These are phyloP conservation scores for Dicranocentrus wangi DNA, from an alignment of 2,888 invertebrate species.

Conservation along the genomic window DNA sequence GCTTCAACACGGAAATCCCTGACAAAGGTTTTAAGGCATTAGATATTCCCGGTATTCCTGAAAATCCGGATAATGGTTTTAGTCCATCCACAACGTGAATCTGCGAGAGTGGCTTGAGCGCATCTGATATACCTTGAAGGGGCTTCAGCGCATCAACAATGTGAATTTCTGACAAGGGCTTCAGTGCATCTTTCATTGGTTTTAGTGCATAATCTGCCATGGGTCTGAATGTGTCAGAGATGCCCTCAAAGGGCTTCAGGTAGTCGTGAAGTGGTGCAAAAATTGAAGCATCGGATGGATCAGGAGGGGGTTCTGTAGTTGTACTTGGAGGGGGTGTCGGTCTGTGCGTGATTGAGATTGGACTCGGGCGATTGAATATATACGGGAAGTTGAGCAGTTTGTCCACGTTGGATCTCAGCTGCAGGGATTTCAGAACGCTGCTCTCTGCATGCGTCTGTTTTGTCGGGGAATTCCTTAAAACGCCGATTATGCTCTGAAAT, in stretches of 20 bases:
- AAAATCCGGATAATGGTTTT: no score
- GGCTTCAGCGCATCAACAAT: no score
- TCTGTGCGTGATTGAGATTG: slow-evolving; percentile 35
- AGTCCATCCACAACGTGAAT: no score
- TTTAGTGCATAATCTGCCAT: no score
- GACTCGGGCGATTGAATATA: neutral
- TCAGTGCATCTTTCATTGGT: neutral
- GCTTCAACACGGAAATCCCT: slow-evolving; percentile 10
- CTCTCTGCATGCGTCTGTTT: neutral
- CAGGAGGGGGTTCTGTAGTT: slow-evolving; percentile 7
- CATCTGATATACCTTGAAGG: no score
- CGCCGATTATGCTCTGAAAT: neutral
- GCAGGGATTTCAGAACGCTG: slow-evolving; percentile 34
- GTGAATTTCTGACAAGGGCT: slow-evolving; percentile 19
- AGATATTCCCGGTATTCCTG: no score
- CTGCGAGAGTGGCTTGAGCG: no score
- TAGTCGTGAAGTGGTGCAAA: slow-evolving; percentile 18
- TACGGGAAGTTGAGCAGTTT: slow-evolving; percentile 24
- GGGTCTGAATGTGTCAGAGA: no score
- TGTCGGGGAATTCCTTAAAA: neutral
- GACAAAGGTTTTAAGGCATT: no score
- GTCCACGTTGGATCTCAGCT: slow-evolving; percentile 40
- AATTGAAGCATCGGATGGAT: neutral
- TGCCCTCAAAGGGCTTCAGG: slow-evolving; percentile 23
- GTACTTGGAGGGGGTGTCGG: slow-evolving; percentile 22